Percentiles rank a stretch among this genome's conserved stretches.
These are phyloP conservation scores for Balaeniceps rex DNA, from an alignment of 2,113 vertebrate species.

Conservation along the genomic window DNA sequence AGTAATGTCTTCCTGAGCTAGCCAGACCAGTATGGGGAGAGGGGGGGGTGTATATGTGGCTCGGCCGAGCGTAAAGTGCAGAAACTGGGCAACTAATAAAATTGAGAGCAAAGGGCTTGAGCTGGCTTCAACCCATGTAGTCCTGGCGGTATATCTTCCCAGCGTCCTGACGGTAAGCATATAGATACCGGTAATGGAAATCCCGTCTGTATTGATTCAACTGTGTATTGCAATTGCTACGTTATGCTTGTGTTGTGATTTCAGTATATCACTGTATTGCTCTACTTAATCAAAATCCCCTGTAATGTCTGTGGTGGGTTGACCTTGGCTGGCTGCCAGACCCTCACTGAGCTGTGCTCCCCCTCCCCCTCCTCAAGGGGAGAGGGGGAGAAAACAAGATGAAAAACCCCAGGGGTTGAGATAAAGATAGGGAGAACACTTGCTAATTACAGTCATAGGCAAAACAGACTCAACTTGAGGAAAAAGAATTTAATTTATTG, in stretches of 20 bases:
- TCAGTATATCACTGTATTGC: neutral
- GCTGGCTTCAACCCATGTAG: neutral
- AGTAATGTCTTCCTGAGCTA: neutral
- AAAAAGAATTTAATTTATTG: neutral
- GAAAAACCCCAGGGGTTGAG: neutral
- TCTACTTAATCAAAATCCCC: neutral
- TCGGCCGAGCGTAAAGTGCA: neutral
- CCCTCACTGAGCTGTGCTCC: neutral
- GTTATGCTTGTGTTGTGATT: neutral
- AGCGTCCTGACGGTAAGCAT: fast-evolving
- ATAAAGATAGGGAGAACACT: neutral
- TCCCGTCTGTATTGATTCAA: fast-evolving
- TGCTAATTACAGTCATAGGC: neutral
- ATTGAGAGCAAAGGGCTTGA: neutral
- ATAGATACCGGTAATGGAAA: fast-evolving
- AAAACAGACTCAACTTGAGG: neutral
- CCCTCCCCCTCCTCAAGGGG: fast-evolving
- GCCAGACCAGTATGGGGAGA: neutral
- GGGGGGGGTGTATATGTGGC: fast-evolving
- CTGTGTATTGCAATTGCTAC: neutral
- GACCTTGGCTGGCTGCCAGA: neutral
- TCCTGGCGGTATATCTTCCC: neutral
- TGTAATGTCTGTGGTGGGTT: neutral
- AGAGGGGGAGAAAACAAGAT: neutral
- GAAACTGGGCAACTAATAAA: neutral